Percentiles rank a stretch among this genome's conserved stretches.
phyloP scores from a whole-genome alignment of 2,113 vertebrate species.

The Paedocypris sp. region DNA sequence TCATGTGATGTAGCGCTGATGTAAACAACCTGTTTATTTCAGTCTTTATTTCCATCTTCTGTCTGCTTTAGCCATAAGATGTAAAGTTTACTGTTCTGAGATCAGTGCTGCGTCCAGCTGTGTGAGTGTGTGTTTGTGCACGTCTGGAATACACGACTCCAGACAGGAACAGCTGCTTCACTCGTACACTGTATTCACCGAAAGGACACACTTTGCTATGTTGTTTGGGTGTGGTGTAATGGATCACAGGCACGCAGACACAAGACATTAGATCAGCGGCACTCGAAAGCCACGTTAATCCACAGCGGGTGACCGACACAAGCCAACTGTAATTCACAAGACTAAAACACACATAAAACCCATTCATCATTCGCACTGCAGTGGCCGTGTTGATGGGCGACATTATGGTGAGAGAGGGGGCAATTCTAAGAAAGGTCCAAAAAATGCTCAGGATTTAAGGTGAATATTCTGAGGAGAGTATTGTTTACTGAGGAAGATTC shows the following conservation, averaged over 20 bases:
- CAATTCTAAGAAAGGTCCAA: constrained; percentile 31
- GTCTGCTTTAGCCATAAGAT: constrained; percentile 70
- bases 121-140: constrained; percentile 4
- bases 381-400: not conserved
- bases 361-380: not conserved
- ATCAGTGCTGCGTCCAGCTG: constrained; percentile 12
- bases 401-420: constrained; percentile 10
- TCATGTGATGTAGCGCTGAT: no score
- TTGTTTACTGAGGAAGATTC: no score
- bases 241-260: constrained; percentile 45
- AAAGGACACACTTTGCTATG: constrained; percentile 18
- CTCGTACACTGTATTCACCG: constrained; percentile 16
- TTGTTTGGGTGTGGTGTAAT: constrained; percentile 42
- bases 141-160: not conserved
- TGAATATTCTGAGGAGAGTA: no score
- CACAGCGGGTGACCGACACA: constrained; percentile 27
- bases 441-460: no score
- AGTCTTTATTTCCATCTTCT: constrained; percentile 52
- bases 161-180: constrained; percentile 24
- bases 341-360: not conserved
- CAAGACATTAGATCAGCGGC: constrained; percentile 45
- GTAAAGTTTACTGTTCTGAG: constrained; percentile 38
- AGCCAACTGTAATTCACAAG: constrained; percentile 21
- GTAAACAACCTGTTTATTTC: constrained; percentile 49
- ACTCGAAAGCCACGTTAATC: constrained; percentile 47